Conservation (phyloP, 2,797 vertebrate species). For the Protonibea diacanthus region DNA sequence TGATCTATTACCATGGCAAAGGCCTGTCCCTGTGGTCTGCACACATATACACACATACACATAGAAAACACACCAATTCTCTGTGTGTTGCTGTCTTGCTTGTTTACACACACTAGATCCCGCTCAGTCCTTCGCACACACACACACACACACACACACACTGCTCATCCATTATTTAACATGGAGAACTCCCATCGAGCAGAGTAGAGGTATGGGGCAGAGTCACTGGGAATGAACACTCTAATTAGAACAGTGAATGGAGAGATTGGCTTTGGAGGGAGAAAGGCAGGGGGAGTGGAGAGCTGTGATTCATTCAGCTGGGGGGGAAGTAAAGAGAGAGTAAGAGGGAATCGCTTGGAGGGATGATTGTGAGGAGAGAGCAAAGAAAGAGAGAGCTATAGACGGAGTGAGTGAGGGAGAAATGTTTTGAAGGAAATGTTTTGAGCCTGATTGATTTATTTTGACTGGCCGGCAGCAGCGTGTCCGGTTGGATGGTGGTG, state of each 20-base stretch:
- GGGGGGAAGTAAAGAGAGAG: no score
- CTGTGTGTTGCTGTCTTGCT: background rate
- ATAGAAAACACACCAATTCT: constrained; percentile 5
- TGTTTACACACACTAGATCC: constrained; percentile 43
- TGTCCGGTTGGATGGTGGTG: no score
- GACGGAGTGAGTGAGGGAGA: background rate
- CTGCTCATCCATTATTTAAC: constrained; percentile 67
- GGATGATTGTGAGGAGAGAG: background rate
- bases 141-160: constrained; percentile 8
- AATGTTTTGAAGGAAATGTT: background rate
- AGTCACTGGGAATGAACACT: constrained; percentile 41
- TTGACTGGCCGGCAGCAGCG: background rate
- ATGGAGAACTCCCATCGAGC: constrained; percentile 51
- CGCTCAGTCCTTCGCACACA: background rate
- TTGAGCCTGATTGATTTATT: background rate
- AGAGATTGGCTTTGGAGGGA: constrained; percentile 26
- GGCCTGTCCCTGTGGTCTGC: constrained; percentile 20
- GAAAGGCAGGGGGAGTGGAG: background rate
- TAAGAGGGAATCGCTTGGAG: background rate
- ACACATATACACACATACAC: constrained; percentile 19
- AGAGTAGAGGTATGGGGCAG: constrained; percentile 20
- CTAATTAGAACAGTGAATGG: constrained; percentile 53
- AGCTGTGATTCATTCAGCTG: constrained; percentile 9
- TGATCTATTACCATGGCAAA: constrained; percentile 59
- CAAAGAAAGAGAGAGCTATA: background rate